Evolutionary conservation across 2,888 invertebrate genomes (phyloP).

Genomic region (Agrotis segetum): DNA sequence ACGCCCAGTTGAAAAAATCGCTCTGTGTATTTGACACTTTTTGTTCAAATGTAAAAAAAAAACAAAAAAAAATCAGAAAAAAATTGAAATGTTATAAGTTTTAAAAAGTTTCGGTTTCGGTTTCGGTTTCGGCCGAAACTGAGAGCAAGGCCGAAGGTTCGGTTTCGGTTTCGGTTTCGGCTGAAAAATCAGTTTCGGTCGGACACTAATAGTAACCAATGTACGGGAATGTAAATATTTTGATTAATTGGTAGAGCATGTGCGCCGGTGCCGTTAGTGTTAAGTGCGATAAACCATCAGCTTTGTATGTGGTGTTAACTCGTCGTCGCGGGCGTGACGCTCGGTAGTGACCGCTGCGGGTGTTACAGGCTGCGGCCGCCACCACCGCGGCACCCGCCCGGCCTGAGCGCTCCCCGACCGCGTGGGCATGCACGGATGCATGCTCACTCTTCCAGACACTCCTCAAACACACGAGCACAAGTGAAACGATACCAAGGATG

Average conservation of each 20-base stretch:
- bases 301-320: constrained; percentile 28
- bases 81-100: too few species aligned
- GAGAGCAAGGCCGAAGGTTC: too few species aligned
- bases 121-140: too few species aligned
- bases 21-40: too few species aligned
- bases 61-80: too few species aligned
- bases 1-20: too few species aligned
- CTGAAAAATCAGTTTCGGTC: too few species aligned
- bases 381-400: background rate
- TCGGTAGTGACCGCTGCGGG: constrained; percentile 35
- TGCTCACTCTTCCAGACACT: background rate
- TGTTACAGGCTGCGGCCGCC: constrained; percentile 55
- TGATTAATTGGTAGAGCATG: constrained; percentile 51
- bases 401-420: background rate
- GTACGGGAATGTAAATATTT: constrained; percentile 59
- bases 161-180: too few species aligned
- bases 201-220: too few species aligned
- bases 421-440: too few species aligned
- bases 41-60: too few species aligned
- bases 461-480: constrained; percentile 8
- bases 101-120: too few species aligned
- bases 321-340: background rate
- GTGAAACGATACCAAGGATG: constrained; percentile 11
- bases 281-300: constrained; percentile 58
- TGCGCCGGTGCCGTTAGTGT: constrained; percentile 37